Base-by-base conservation (phyloP, 2,888 invertebrate species). In the Dryobota labecula region DNA sequence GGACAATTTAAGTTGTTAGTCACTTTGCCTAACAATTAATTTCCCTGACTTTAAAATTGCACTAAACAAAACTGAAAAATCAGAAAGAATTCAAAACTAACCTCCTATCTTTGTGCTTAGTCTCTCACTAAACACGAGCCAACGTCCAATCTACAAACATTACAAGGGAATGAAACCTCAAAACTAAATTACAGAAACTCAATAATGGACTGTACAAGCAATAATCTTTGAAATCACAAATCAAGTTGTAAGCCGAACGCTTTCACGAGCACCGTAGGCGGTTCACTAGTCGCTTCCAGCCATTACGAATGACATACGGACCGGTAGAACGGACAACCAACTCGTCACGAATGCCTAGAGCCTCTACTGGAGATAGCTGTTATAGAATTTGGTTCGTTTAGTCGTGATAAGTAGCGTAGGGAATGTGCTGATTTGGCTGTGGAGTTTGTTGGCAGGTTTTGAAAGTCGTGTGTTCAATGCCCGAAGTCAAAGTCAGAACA, bases 201-300 rank as follows among this genome's bases (percentile, higher is more conserved):
- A 88, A 91, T 94, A 93, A 92, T 92, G 86, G 91, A 88, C 87
- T 91, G 89, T 90, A 90, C 89, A 88, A 88, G 92, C 90, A 93
- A 93, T 95, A 94, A 94, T 94, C 92, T 95, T 92, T 87, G 92
- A 91, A 93, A 95, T 94, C 93, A 95, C 95, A 95, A 95, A 95
- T 95, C 95, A 95, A 94, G 92, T 92, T 92, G 93, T 93, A 92
- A 93, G 93, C 91, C 89, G 91, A 91, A 92, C 89, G 92, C 92
- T 94, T 95, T 95, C 94, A 94, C 92, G 94, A 94, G 87, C 88
- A 88, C 89, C 90, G 95, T 95, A 94, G 95, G 95, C 94, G 94
- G 92, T 88, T 89, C 89, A 86, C 89, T 87, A 85, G 91, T 92
- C 90, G 94, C 95, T 95, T 93, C 95, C 91, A 94, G 92, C 92